Evolutionary conservation across 2,797 vertebrate species (phyloP).

Genomic region (Microctenopoma steveboyesi): DNA sequence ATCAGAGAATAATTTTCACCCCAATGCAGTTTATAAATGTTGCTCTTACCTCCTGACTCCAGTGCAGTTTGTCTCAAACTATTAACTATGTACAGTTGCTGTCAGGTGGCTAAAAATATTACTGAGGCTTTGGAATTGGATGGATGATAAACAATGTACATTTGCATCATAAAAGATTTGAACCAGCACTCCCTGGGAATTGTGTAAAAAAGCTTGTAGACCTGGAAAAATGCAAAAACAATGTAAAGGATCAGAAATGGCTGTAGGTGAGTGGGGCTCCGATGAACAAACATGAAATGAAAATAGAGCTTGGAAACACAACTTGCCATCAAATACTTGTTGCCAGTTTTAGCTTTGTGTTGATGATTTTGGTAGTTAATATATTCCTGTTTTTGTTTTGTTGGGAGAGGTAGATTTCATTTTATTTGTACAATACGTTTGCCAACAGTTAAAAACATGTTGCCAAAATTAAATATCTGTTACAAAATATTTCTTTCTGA

Average conservation of each 20-base stretch:
- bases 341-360: conserved; percentile 29
- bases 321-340: not conserved
- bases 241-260: not conserved
- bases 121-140: not conserved
- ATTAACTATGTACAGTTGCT: not conserved
- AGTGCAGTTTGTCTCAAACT: not conserved
- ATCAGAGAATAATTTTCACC: not conserved
- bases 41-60: not conserved
- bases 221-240: not conserved
- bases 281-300: conserved; percentile 6
- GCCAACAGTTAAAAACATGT: conserved; percentile 43
- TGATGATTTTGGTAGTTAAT: conserved; percentile 46
- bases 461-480: conserved; percentile 71
- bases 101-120: not conserved
- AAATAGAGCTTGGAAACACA: not conserved
- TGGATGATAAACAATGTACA: not conserved
- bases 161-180: not conserved
- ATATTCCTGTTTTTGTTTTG: conserved; percentile 45
- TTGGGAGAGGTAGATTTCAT: conserved; percentile 26
- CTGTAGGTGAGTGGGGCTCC: not conserved
- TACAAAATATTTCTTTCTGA: conserved; percentile 38
- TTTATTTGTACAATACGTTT: conserved; percentile 43
- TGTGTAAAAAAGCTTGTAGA: not conserved
- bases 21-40: not conserved
- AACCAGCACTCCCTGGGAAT: conserved; percentile 8